A percentile compares a stretch with the other conserved stretches of the same genome.
Evolutionary conservation across 2,113 vertebrate genomes (phyloP).

Genomic region (Limanda limanda): DNA sequence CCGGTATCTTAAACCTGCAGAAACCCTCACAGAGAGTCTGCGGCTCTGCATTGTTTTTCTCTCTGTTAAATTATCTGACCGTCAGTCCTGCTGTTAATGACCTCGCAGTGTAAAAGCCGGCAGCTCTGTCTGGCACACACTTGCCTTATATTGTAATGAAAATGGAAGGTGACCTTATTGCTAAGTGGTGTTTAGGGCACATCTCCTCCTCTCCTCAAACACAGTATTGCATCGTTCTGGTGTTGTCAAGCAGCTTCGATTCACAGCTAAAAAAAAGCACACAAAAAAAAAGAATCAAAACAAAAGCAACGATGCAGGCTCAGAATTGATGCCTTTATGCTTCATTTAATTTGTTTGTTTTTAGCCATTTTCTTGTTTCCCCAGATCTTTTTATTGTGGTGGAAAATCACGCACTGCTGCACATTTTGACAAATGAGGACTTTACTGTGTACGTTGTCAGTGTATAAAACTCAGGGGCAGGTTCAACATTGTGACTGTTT

Average conservation of each 20-base stretch:
- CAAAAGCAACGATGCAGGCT: not conserved
- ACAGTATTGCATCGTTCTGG: not conserved
- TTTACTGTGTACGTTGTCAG: not conserved
- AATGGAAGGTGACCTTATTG: not conserved
- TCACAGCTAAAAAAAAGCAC: slow-evolving; percentile 1
- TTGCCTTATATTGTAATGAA: not conserved
- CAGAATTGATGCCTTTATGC: not conserved
- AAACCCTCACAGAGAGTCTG: not conserved
- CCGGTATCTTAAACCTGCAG: too few species aligned
- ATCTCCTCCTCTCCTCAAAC: not conserved
- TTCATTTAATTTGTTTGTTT: slow-evolving; percentile 20
- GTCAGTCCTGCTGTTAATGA: not conserved
- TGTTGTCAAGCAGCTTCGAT: not conserved
- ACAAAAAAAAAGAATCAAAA: not conserved
- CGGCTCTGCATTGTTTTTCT: not conserved
- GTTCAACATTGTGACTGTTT: not conserved
- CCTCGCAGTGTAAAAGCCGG: not conserved
- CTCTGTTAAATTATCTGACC: not conserved
- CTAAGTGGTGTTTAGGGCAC: slow-evolving; percentile 5
- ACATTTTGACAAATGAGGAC: slow-evolving; percentile 1
- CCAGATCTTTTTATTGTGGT: not conserved
- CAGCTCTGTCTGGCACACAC: not conserved
- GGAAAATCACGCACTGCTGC: not conserved
- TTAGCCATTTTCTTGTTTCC: slow-evolving; percentile 2
- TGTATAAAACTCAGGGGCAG: not conserved